phyloP scores from a whole-genome alignment of 2,797 vertebrate species.

The Rhabdophis nuchalis region DNA sequence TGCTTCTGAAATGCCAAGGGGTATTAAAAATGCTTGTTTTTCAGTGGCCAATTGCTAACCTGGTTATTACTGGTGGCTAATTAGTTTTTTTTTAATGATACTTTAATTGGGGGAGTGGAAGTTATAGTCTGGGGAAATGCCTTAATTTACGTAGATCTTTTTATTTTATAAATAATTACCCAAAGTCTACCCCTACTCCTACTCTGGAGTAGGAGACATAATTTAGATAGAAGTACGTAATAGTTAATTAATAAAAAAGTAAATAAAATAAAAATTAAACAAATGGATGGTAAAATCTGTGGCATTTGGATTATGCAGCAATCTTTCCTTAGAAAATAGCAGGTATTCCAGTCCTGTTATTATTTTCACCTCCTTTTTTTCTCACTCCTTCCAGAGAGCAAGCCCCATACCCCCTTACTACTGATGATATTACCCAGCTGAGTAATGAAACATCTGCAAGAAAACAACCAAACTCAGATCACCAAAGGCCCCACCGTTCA shows the following conservation, averaged over 20 bases:
- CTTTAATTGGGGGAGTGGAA: neutral
- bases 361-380: neutral
- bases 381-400: neutral
- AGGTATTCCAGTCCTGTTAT: neutral
- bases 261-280: neutral
- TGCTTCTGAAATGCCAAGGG: neutral
- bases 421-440: neutral
- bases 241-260: neutral
- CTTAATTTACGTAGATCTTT: neutral
- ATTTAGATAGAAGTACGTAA: neutral
- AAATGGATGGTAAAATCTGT: neutral
- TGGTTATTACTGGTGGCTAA: neutral
- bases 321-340: neutral
- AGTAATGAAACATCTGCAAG: neutral
- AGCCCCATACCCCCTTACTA: neutral
- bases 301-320: neutral
- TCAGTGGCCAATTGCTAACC: neutral
- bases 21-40: neutral
- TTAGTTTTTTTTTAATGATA: neutral
- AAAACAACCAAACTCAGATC: neutral
- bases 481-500: neutral
- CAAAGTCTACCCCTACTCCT: neutral
- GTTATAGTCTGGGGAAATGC: neutral
- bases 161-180: neutral
- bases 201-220: neutral